Evolutionary conservation across 2,113 vertebrate species (phyloP), one percentile per base, ranked within the genome.

Genomic region (Eidolon helvum): DNA sequence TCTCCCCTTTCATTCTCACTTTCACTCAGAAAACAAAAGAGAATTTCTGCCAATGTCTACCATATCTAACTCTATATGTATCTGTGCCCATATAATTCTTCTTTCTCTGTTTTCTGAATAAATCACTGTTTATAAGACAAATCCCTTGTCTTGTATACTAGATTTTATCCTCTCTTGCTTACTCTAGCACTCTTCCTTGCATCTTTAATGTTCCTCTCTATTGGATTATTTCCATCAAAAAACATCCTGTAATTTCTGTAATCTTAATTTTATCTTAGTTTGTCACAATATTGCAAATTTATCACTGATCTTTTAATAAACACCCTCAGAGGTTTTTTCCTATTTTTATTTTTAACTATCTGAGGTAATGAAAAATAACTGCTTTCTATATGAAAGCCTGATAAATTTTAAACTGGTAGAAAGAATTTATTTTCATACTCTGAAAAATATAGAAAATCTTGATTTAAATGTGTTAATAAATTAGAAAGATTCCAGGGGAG

Each of bases 361-460:
- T 78, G n/a, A 83, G 5, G 80, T 26, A 75, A 77, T 88, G 10
- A 66, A 92, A 78, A 85, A 65, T 33, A 50, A 65, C n/a, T 43
- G 30, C 24, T 72, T 96, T 80, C 63, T 88, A 50, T 69, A 65
- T 80, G 35, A 91, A 95, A 95, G 22, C 5, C 18, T 72, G 55
- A 86, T 35, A 90, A 94, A 77, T 88, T 93, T 93, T 87, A 68
- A 75, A 83, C 22, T 50, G 88, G 28, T 68, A 86, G 48, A 80
- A 59, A 85, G 77, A 26, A 50, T 28, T n/a, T 78, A 66, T 95
- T 71, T 59, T 7, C 10, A 65, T 28, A 87, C 10, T 80, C 21
- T 10, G 59, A 82, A 94, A 96, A 79, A 71, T 43, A 88, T 18
- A 45, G 21, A 90, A 95, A 57, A 87, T 72, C 48, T 89, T 92